phyloP scores from a whole-genome alignment of 2,888 invertebrate genomes.

The Melanargia galathea region DNA sequence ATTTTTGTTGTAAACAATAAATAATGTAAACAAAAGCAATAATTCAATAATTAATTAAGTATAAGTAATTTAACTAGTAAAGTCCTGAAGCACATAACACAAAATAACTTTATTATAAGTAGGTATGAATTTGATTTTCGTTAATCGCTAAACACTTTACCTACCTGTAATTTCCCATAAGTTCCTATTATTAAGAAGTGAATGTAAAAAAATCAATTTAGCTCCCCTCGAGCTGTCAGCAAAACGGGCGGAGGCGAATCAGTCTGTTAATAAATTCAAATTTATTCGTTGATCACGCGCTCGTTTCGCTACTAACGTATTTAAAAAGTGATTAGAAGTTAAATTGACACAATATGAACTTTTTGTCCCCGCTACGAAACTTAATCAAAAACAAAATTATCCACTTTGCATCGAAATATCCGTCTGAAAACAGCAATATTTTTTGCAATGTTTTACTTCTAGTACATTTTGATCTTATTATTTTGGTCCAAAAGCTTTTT shows the following conservation, averaged over 20 bases:
- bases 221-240: constrained; percentile 69
- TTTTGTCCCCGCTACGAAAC: constrained; percentile 66
- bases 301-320: constrained; percentile 74
- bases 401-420: constrained; percentile 68
- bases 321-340: constrained; percentile 82
- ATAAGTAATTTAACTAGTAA: too few relatives aligned
- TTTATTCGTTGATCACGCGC: constrained; percentile 79
- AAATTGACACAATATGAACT: constrained; percentile 82
- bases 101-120: too few relatives aligned
- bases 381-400: constrained; percentile 75
- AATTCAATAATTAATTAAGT: too few relatives aligned
- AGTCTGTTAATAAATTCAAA: constrained; percentile 79
- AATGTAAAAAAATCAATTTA: constrained; percentile 67
- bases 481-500: too few relatives aligned
- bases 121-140: not conserved
- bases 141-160: constrained; percentile 8
- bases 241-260: constrained; percentile 65
- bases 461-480: constrained; percentile 7
- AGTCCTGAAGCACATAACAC: too few relatives aligned
- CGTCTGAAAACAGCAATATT: constrained; percentile 25
- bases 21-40: too few relatives aligned
- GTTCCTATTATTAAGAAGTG: constrained; percentile 39
- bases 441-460: constrained; percentile 19
- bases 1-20: too few relatives aligned
- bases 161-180: constrained; percentile 22